A percentile compares a stretch with the other conserved stretches of the same genome.
These are phyloP conservation scores for Chaetura pelagica DNA, from an alignment of 2,113 vertebrate genomes.

Conservation along the genomic window DNA sequence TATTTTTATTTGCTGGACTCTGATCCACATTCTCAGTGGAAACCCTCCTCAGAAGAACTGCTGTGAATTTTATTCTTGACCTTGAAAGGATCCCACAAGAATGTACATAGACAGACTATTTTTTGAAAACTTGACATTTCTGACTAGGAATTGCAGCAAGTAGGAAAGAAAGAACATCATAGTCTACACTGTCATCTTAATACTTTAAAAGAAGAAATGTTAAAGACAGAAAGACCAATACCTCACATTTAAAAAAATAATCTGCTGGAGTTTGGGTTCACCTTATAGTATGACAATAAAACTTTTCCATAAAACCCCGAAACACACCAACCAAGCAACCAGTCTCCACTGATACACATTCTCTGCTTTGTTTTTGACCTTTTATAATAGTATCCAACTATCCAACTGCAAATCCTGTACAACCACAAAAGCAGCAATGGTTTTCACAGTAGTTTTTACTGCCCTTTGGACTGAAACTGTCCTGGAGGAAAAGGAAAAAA, in stretches of 20 bases:
- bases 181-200: background rate
- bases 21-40: background rate
- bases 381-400: background rate
- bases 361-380: background rate
- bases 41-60: background rate
- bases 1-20: conserved; percentile 3
- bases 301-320: background rate
- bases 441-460: background rate
- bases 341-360: background rate
- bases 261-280: background rate
- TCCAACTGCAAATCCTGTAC: background rate
- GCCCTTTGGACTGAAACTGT: background rate
- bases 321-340: background rate
- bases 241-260: background rate
- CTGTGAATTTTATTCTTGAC: background rate
- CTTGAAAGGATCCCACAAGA: background rate
- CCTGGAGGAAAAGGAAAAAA: background rate
- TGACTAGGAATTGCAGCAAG: background rate
- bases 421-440: background rate
- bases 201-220: background rate
- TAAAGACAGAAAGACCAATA: background rate
- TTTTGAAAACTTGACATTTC: background rate
- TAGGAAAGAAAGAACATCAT: background rate
- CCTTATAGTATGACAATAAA: background rate
- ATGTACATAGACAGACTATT: background rate